Conservation (phyloP, 2,888 invertebrate species). For the Dicyrtoma fusca region DNA sequence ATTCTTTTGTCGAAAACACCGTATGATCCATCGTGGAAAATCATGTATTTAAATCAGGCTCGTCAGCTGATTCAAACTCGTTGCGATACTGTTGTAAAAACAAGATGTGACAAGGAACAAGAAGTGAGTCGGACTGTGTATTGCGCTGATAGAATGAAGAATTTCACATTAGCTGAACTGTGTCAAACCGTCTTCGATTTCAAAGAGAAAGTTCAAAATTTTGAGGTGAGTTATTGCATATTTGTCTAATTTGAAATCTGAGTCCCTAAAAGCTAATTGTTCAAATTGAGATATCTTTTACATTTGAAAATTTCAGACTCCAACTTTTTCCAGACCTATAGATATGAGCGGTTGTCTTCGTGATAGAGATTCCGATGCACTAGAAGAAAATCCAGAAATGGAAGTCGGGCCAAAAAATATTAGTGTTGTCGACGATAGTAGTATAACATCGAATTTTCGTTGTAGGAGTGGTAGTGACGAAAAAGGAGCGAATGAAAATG, state of each 20-base stretch:
- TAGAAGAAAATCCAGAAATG: slow-evolving; percentile 9
- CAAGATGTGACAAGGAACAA: background rate
- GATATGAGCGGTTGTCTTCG: slow-evolving; percentile 16
- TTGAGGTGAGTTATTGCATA: slow-evolving; percentile 3
- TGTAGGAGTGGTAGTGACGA: slow-evolving; percentile 14
- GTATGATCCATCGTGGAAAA: slow-evolving; percentile 43
- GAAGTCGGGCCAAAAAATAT: background rate
- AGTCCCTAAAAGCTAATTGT: background rate
- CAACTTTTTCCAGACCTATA: slow-evolving; percentile 14
- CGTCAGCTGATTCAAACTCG: slow-evolving; percentile 6
- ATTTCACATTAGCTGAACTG: slow-evolving; percentile 34
- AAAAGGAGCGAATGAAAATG: slow-evolving; percentile 3
- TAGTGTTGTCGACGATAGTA: background rate
- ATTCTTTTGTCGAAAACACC: slow-evolving; percentile 22
- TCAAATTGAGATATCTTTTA: background rate
- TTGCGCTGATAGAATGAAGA: slow-evolving; percentile 20
- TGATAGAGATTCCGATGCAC: background rate
- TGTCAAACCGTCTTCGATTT: slow-evolving; percentile 30
- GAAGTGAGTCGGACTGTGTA: background rate
- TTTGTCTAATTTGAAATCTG: background rate
- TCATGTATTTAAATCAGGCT: slow-evolving; percentile 48
- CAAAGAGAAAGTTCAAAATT: slow-evolving; percentile 7
- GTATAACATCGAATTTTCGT: slow-evolving; percentile 3
- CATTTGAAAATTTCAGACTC: background rate
- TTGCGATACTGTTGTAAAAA: background rate